Base-by-base conservation (phyloP, 2,113 vertebrate species). In the Cyanistes caeruleus region DNA sequence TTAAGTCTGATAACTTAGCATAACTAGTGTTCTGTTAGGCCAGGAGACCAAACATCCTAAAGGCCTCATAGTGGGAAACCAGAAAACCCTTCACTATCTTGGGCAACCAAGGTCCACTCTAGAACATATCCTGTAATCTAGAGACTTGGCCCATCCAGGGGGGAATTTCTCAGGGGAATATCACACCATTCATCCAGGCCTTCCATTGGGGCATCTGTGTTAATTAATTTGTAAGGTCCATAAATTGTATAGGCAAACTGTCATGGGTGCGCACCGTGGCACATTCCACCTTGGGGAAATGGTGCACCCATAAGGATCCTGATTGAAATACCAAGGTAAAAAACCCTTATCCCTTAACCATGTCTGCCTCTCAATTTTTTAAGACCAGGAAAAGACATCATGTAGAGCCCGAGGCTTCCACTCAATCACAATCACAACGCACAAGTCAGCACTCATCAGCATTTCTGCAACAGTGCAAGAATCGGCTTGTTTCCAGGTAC, bases 231-330 rank as follows among this genome's bases (percentile, higher is more conserved):
- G 10, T 63, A 21, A 17, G 59, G 22, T 41, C 30, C n/a, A 1
- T n/a, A 27, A 41, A 43, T n/a, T 27, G 13, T 27, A 5, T 6
- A 28, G 1, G 5, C 14, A 4, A 15, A 12, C 23, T 21, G 2
- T 8, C 0, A 2, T 41, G 35, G 5, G 35, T 9, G 23, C n/a
- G 35, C 59, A 21, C 2, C 22, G 37, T 1, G 0, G 10, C 2
- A 2, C 37, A n/a, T 27, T 10, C 35, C 35, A 33, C 58, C 35
- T 41, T 60, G 58, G 46, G 3, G 6, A 21, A 33, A 8, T 7
- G 13, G 8, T 15, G 46, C 46, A 15, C 35, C 20, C 11, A 8
- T 10, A 10, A 41, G 18, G 75, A 41, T 13, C 23, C 30, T 52
- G 17, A 20, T 15, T 21, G 30, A 62, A 39, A n/a, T 4, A 28